phyloP scores from a whole-genome alignment of 1,140 invertebrate genomes.

The Hylaeus volcanicus region DNA sequence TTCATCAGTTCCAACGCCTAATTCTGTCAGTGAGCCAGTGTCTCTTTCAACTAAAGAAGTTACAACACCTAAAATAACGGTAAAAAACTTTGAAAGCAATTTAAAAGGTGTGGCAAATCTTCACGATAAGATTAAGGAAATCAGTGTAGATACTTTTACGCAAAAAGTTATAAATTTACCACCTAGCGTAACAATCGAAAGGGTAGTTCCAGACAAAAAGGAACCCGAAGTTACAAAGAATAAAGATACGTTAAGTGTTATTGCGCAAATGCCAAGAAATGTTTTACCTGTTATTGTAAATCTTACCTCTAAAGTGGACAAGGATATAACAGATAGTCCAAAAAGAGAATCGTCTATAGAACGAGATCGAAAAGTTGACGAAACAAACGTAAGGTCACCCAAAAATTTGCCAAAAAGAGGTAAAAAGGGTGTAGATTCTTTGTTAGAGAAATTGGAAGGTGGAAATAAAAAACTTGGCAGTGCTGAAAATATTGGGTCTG shows the following conservation, averaged over 20 bases:
- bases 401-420: constrained; percentile 74
- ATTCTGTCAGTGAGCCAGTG: constrained; percentile 73
- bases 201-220: constrained; percentile 74
- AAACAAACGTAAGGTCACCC: constrained; percentile 72
- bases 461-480: constrained; percentile 73
- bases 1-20: constrained; percentile 77
- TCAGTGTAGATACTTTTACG: constrained; percentile 71
- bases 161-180: constrained; percentile 77
- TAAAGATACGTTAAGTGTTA: constrained; percentile 73
- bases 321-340: constrained; percentile 72
- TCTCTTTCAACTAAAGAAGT: constrained; percentile 75
- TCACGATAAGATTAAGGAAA: constrained; percentile 76
- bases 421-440: constrained; percentile 77
- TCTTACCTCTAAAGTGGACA: constrained; percentile 73
- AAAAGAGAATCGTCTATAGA: constrained; percentile 69
- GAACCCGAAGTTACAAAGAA: constrained; percentile 60
- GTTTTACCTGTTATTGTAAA: constrained; percentile 76
- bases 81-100: constrained; percentile 77
- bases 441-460: constrained; percentile 76
- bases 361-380: constrained; percentile 68
- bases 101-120: constrained; percentile 74
- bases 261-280: constrained; percentile 72
- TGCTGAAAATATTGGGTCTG: constrained; percentile 70
- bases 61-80: constrained; percentile 74
- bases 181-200: constrained; percentile 76